Percentiles rank a stretch among this genome's conserved stretches.
Evolutionary conservation across 2,888 invertebrate genomes (phyloP).

Genomic region (Ochlodes sylvanus): DNA sequence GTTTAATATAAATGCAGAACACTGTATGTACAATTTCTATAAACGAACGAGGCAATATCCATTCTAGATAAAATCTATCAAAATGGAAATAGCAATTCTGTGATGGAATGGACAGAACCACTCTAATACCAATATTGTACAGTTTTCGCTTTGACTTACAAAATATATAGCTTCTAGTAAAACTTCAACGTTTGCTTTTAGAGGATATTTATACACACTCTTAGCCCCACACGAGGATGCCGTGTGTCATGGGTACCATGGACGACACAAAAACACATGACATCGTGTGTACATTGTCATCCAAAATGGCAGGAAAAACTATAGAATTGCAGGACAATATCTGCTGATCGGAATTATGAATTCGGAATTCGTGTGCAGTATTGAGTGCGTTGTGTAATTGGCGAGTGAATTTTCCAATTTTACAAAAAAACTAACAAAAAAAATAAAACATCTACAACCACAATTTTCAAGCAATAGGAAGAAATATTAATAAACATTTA

Average conservation of each 20-base stretch:
- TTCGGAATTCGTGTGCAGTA: constrained; percentile 56
- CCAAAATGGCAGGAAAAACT: constrained; percentile 80
- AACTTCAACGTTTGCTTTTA: not conserved
- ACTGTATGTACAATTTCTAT: not conserved
- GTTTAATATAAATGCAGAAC: too few species aligned
- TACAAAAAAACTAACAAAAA: too few species aligned
- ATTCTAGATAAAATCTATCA: constrained; percentile 3
- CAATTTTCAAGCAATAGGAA: too few species aligned
- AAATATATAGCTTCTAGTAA: not conserved
- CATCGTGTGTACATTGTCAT: constrained; percentile 68
- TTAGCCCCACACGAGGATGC: too few species aligned
- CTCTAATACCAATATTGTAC: constrained; percentile 1
- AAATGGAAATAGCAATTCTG: constrained; percentile 11
- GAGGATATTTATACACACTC: too few species aligned
- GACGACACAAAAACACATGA: too few species aligned
- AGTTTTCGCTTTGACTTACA: not conserved
- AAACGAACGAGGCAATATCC: not conserved
- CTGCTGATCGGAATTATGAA: constrained; percentile 56
- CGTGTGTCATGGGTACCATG: too few species aligned
- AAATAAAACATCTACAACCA: too few species aligned
- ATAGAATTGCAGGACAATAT: constrained; percentile 62
- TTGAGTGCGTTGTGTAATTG: constrained; percentile 61
- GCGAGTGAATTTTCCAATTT: constrained; percentile 69
- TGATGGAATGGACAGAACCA: not conserved
- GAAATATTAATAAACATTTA: not conserved